Conservation (phyloP, 2,888 invertebrate genomes). For the Rhamphomyia laevipes region DNA sequence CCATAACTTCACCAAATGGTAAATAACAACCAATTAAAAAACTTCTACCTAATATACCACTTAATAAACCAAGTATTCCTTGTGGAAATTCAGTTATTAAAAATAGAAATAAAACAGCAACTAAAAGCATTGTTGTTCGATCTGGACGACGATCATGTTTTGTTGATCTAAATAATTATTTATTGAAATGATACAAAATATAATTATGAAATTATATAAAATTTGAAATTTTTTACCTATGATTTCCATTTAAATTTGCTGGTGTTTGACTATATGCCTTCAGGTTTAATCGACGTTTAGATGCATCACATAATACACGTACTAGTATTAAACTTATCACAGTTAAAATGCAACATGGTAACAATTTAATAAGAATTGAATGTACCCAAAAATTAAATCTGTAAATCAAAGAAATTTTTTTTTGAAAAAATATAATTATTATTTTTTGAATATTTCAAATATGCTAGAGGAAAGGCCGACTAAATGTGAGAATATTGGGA, state of each 20-base stretch:
- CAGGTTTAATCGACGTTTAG: constrained; percentile 58
- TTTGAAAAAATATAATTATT: too few relatives aligned
- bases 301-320: constrained; percentile 59
- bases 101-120: constrained; percentile 77
- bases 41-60: constrained; percentile 52
- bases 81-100: constrained; percentile 83
- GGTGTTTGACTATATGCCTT: constrained; percentile 46
- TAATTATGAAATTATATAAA: neutral
- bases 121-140: constrained; percentile 78
- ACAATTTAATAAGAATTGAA: constrained; percentile 59
- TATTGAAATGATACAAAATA: constrained; percentile 8
- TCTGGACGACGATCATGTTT: constrained; percentile 67
- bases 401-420: constrained; percentile 5
- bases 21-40: constrained; percentile 74
- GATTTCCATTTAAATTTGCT: constrained; percentile 25
- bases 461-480: too few relatives aligned
- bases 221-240: constrained; percentile 9
- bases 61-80: constrained; percentile 59
- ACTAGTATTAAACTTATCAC: constrained; percentile 53
- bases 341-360: constrained; percentile 62
- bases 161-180: constrained; percentile 21
- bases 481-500: too few relatives aligned
- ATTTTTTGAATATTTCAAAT: too few relatives aligned
- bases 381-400: constrained; percentile 64
- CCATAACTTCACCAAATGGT: constrained; percentile 75